Conservation (phyloP, 2,113 vertebrate species). For the Ciconia maguari region DNA sequence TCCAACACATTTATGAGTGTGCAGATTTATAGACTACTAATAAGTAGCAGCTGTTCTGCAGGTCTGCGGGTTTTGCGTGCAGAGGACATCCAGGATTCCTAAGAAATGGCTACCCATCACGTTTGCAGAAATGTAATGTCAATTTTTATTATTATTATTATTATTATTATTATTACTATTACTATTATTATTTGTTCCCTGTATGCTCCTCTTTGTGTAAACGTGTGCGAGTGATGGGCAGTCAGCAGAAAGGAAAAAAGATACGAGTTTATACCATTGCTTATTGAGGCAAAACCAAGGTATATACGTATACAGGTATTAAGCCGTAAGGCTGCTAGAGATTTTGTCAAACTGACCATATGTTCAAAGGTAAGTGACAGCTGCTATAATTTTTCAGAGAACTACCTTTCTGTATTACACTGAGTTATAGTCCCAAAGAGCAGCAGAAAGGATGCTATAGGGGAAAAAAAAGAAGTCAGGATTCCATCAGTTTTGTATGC, state of each 20-base stretch:
- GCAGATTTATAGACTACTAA: not conserved
- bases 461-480: rapidly evolving
- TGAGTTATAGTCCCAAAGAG: not conserved
- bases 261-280: rapidly evolving
- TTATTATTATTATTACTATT: not conserved
- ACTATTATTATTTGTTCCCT: not conserved
- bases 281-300: not conserved
- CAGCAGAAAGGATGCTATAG: not conserved
- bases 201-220: not conserved
- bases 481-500: not conserved
- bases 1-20: not conserved
- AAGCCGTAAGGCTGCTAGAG: not conserved
- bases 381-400: not conserved
- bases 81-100: not conserved
- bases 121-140: not conserved
- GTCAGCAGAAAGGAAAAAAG: not conserved
- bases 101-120: not conserved
- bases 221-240: not conserved
- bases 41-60: not conserved
- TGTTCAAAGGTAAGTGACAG: not conserved
- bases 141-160: not conserved
- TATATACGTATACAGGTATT: not conserved
- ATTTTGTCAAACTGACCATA: not conserved
- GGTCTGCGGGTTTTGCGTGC: not conserved
- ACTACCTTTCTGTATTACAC: not conserved